phyloP scores from a whole-genome alignment of 2,888 invertebrate species.

The Nysson spinosus region DNA sequence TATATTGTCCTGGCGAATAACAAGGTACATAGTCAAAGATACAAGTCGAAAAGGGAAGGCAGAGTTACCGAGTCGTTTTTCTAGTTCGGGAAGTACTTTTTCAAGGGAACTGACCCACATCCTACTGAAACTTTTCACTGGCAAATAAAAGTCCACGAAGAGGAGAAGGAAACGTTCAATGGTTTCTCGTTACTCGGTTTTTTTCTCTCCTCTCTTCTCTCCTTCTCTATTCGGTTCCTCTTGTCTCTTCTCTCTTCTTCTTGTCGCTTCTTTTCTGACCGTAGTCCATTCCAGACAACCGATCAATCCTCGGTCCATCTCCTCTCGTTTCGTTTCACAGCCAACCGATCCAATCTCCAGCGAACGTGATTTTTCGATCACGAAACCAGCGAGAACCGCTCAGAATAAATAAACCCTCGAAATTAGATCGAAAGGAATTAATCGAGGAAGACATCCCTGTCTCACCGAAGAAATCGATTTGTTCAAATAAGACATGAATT shows the following conservation, averaged over 20 bases:
- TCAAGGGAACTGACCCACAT: slow-evolving; percentile 1
- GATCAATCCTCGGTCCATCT: neutral
- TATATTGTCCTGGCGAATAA: too few species aligned
- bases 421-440: too few species aligned
- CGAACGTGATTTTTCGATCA: slow-evolving; percentile 17
- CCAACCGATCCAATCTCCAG: slow-evolving; percentile 31
- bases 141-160: slow-evolving; percentile 14
- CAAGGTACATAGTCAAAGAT: too few species aligned
- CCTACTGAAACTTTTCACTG: slow-evolving; percentile 7
- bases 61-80: neutral
- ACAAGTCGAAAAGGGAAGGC: neutral
- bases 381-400: slow-evolving; percentile 1
- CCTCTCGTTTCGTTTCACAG: slow-evolving; percentile 9
- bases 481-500: too few species aligned
- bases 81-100: neutral
- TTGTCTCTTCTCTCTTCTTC: slow-evolving; percentile 1
- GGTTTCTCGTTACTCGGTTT: slow-evolving; percentile 6
- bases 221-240: slow-evolving; percentile 1
- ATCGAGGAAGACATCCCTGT: too few species aligned
- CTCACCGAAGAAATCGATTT: too few species aligned
- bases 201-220: neutral
- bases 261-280: neutral
- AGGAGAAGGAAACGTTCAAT: slow-evolving; percentile 3
- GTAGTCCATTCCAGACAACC: neutral
- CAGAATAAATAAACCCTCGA: slow-evolving; percentile 26